Evolutionary conservation across 2,797 vertebrate genomes (phyloP), one percentile per base, ranked within the genome.

Genomic region (Poecile montanus): DNA sequence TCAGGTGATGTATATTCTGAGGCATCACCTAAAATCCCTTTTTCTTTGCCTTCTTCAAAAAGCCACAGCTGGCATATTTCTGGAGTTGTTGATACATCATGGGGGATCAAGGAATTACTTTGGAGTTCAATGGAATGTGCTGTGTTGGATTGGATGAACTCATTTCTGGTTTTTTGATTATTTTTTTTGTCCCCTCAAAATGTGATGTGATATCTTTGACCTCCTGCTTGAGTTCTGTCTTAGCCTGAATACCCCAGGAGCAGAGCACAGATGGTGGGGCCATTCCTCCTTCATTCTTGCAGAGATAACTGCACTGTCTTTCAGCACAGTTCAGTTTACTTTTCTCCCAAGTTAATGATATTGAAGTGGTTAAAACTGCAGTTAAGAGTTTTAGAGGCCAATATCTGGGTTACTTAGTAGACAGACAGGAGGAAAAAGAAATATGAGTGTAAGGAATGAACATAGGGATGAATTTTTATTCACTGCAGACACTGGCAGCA

Each of bases 311-410:
- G 11, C 75, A 22, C 20, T 2, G 4, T 45, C 34, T 74, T 63
- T 38, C 44, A 83, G 82, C 76, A 88, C 18, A 45, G 44, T 30
- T 78, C 61, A 38, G 67, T 65, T 84, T 70, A 56, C 67, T 92
- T 81, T 89, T 78, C 68, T 77, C 42, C 22, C 16, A 23, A 36
- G 40, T 89, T 90, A 91, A 88, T 90, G 84, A 90, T 74, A 68
- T 67, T 90, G 80, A 62, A 75, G 71, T 1, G 2, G 42, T 77
- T 93, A 60, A 88, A 96, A 48, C 63, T 77, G 56, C 81, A 93
- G 61, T 73, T 84, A 67, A 54, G 65, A 81, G 85, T 74, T 95
- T 90, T 70, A 84, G 84, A 93, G 75, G 93, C 79, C 61, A 78
- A 2, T 60, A n/a, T 85, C 63, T 89, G 89, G 48, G 76, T 77